A percentile compares a stretch with the other conserved stretches of the same genome.
phyloP scores from a whole-genome alignment of 2,797 vertebrate species.

The Amblyopsis hoosieri region DNA sequence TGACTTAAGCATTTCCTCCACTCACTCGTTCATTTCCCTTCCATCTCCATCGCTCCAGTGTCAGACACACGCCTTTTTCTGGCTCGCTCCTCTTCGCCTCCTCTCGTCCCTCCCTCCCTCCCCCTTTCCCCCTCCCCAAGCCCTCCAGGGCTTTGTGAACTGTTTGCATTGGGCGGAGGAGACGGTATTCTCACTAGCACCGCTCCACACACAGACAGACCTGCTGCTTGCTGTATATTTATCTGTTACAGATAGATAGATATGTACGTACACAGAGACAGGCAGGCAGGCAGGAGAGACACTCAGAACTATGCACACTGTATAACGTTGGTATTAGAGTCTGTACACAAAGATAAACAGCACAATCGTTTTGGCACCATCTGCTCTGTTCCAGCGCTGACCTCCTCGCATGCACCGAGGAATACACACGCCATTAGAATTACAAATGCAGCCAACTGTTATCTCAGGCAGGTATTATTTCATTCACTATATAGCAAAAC shows the following conservation, averaged over 20 bases:
- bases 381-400: conserved; percentile 34
- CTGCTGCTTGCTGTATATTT: no score
- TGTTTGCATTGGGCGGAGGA: conserved; percentile 47
- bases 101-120: conserved; percentile 2
- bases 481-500: not conserved
- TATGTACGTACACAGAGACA: not conserved
- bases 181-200: conserved; percentile 10
- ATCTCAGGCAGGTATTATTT: conserved; percentile 4
- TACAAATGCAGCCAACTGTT: conserved; percentile 43
- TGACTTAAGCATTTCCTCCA: conserved; percentile 12
- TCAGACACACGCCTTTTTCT: not conserved
- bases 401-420: conserved; percentile 14
- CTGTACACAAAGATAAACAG: conserved; percentile 5
- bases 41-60: conserved; percentile 20
- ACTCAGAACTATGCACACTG: conserved; percentile 8
- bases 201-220: not conserved
- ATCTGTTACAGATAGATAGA: not conserved
- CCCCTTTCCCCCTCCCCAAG: conserved; percentile 22
- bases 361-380: conserved; percentile 22
- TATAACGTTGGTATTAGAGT: conserved; percentile 3
- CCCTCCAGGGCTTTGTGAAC: conserved; percentile 37
- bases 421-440: conserved; percentile 40
- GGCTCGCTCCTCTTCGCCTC: not conserved
- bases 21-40: conserved; percentile 16
- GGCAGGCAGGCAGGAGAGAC: conserved; percentile 18